Base-by-base conservation (phyloP, 2,888 invertebrate genomes). In the Drosophila anceps region DNA sequence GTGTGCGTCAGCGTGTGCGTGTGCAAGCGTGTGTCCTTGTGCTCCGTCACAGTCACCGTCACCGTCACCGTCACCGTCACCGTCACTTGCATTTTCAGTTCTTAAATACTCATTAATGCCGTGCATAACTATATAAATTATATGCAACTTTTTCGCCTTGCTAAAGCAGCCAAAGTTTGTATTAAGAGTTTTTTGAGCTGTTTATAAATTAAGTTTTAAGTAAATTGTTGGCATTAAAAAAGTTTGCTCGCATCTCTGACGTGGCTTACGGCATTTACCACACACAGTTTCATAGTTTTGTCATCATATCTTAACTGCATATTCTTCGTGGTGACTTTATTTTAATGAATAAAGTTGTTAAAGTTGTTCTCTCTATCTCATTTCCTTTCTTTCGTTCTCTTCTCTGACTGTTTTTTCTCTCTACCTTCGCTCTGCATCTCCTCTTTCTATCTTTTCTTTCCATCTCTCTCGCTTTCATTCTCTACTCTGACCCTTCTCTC, bases 171-270 rank as follows among this genome's bases (percentile, higher is more conserved):
- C 8, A 5, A 63, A 63, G 35, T 63, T 63, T 39, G 13, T 39
- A 6, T 31, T n/a, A 31, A 24, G 13, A 24, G 24, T 5, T 4
- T 44, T 10, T 0, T 1, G 20, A 50, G 29, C 33, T 29, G n/a
- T 46, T 37, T 46, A 20, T 31, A 13, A 20, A 39, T 46, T 5
- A 63, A 31, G 29, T 63, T 63, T 63, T 24, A 12, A 63, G 64
- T 15, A 64, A 63, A 63, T 46, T 46, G 10, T 20, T 1, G 2
- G 2, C 37, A 37, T 37, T 64, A 46, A 31, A 63, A 63, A 63
- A 29, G n/a, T 63, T 48, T 31, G 15, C n/a, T 53, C 51, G 15
- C 39, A 29, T 13, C 37, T 37, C 13, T 20, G 24, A 20, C 20
- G 27, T 31, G 7, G 35, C 35, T 35, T 20, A 1, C 53, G 27